These are phyloP conservation scores for Larimichthys polyactis DNA, from an alignment of 2,113 vertebrate genomes.

Conservation along the genomic window DNA sequence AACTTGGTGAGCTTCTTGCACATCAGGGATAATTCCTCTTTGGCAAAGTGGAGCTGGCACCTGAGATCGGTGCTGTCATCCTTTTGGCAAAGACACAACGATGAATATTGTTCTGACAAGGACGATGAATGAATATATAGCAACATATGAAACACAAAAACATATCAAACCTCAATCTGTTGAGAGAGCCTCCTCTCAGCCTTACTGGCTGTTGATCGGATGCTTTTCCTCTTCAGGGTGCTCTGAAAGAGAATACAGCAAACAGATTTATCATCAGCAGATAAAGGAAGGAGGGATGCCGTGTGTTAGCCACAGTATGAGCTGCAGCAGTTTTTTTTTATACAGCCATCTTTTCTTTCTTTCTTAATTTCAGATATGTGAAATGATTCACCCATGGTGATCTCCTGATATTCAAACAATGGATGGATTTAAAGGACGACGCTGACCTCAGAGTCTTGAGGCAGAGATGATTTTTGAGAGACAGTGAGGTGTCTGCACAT, in stretches of 20 bases:
- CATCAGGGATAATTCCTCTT: slow-evolving; percentile 97
- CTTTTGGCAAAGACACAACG: slow-evolving; percentile 74
- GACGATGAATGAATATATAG: background rate
- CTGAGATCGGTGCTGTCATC: slow-evolving; percentile 95
- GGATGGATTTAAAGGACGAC: too few relatives aligned
- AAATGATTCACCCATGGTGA: too few relatives aligned
- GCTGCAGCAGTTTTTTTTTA: too few relatives aligned
- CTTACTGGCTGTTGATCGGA: slow-evolving; percentile 87
- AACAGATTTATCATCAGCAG: background rate
- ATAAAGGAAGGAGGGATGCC: background rate
- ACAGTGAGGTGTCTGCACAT: too few relatives aligned
- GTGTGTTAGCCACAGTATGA: too few relatives aligned
- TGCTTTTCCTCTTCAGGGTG: slow-evolving; percentile 90
- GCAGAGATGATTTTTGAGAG: too few relatives aligned
- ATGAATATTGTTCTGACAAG: background rate
- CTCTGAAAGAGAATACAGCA: slow-evolving; percentile 80
- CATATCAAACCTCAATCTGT: slow-evolving; percentile 85
- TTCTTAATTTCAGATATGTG: too few relatives aligned
- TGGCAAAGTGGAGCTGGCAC: slow-evolving; percentile 97
- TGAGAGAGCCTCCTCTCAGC: slow-evolving; percentile 90
- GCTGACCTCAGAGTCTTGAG: too few relatives aligned
- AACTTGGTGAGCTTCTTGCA: slow-evolving; percentile 98
- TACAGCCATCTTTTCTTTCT: too few relatives aligned
- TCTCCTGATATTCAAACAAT: too few relatives aligned
- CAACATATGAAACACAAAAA: background rate